Conservation (phyloP, 2,113 vertebrate species). For the Dipodomys ordii region DNA sequence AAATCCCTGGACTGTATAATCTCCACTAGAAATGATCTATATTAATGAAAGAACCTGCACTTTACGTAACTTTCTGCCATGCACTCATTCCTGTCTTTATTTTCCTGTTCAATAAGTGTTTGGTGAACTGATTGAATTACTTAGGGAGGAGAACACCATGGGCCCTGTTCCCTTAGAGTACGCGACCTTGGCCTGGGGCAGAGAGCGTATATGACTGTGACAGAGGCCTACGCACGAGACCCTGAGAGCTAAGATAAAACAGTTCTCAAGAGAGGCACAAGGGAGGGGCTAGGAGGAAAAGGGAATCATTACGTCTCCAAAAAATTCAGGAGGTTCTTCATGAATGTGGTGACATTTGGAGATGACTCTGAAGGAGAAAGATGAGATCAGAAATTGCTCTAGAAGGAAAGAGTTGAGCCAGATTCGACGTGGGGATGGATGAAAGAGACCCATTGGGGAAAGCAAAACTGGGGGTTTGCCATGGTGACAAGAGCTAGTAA, state of each 20-base stretch:
- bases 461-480: background rate
- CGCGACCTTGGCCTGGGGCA: background rate
- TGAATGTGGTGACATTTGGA: background rate
- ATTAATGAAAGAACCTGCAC: background rate
- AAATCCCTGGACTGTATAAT: background rate
- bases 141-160: background rate
- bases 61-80: background rate
- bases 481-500: background rate
- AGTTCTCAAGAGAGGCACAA: background rate
- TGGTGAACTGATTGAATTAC: constrained; percentile 11
- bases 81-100: background rate
- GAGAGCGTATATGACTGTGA: background rate
- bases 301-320: background rate
- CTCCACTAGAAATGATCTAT: background rate
- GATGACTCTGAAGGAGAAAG: background rate
- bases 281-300: background rate
- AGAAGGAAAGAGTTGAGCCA: background rate
- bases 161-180: background rate
- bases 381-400: background rate
- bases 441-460: background rate
- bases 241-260: background rate
- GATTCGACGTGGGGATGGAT: background rate
- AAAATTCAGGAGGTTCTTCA: background rate
- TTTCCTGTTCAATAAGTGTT: constrained; percentile 13
- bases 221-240: background rate